Conservation (phyloP, 2,888 invertebrate species). For the Microplitis manilae region DNA sequence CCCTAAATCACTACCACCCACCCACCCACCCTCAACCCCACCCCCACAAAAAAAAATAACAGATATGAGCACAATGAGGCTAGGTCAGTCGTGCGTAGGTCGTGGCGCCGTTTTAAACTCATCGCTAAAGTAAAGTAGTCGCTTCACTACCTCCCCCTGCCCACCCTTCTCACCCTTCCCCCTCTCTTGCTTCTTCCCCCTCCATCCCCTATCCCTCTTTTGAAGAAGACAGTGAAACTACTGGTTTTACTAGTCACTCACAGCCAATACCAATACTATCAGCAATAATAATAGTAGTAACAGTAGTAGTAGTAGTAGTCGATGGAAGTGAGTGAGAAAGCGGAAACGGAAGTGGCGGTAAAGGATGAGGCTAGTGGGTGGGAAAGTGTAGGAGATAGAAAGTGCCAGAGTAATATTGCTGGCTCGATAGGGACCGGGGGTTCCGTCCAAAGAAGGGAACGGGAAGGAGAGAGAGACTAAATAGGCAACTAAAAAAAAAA, state of each 20-base stretch:
- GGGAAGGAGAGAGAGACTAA: background rate
- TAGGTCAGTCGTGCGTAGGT: slow-evolving; percentile 1
- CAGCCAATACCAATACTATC: background rate
- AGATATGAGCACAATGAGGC: background rate
- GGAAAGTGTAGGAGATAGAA: background rate
- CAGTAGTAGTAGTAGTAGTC: background rate
- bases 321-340: background rate
- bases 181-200: background rate
- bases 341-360: background rate
- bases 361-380: background rate
- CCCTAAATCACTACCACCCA: background rate
- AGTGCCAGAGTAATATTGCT: background rate
- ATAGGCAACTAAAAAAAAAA: background rate
- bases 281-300: background rate
- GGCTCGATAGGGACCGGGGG: background rate
- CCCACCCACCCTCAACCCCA: background rate
- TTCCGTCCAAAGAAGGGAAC: background rate
- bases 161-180: background rate
- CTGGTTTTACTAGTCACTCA: background rate
- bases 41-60: background rate
- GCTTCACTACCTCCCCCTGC: background rate
- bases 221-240: background rate
- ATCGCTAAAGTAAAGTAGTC: background rate
- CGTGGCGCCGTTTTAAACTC: background rate
- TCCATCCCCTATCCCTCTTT: background rate